Conservation (phyloP, 2,797 vertebrate genomes). For the Euphonia xanthogaster region DNA sequence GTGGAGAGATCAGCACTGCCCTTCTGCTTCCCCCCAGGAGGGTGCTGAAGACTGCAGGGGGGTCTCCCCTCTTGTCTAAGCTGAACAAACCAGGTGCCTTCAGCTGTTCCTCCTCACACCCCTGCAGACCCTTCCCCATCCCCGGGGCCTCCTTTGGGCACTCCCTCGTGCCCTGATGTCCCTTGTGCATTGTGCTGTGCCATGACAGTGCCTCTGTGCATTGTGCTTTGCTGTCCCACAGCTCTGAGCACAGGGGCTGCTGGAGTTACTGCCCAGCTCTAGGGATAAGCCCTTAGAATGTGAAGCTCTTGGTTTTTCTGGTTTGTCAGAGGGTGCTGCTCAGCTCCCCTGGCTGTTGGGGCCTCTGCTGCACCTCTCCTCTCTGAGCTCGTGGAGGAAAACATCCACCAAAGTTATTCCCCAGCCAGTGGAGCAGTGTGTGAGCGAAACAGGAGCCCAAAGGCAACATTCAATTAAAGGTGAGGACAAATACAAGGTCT, state of each 20-base stretch:
- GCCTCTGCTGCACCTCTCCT: background rate
- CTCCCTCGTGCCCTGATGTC: background rate
- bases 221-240: background rate
- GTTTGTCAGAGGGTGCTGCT: background rate
- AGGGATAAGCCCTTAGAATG: background rate
- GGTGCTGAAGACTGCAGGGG: background rate
- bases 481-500: background rate
- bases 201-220: accelerated
- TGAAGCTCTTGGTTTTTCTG: background rate
- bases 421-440: background rate
- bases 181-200: background rate
- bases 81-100: background rate
- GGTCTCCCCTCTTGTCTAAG: background rate
- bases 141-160: accelerated
- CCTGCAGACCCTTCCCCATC: background rate
- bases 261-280: background rate
- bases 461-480: background rate
- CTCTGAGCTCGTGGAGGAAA: background rate
- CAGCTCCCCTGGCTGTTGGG: background rate
- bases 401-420: background rate
- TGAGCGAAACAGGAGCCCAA: background rate
- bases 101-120: background rate
- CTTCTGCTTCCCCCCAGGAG: background rate
- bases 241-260: background rate
- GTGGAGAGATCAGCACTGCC: background rate